These are phyloP conservation scores for Tangara arthus DNA, from an alignment of 2,797 vertebrate genomes.

Conservation along the genomic window DNA sequence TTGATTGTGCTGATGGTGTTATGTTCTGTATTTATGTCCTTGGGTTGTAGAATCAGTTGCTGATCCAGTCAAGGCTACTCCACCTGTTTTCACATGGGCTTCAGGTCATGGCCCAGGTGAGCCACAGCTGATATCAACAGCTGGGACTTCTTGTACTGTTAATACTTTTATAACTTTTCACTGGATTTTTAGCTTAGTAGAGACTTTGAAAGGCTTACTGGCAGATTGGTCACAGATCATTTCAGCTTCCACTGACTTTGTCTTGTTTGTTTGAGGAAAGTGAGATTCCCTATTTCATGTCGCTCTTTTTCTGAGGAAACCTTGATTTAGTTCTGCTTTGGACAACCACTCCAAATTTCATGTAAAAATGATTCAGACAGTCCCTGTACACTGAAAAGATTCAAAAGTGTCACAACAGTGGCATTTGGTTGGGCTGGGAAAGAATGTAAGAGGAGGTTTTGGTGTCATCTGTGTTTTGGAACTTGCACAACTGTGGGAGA, in stretches of 20 bases:
- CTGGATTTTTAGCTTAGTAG: background rate
- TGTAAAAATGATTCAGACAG: background rate
- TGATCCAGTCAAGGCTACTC: background rate
- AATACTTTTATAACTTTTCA: background rate
- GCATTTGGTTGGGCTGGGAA: background rate
- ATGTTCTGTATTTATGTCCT: background rate
- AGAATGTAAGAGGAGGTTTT: background rate
- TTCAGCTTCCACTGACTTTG: background rate
- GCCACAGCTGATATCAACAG: background rate
- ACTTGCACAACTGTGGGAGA: too few species aligned
- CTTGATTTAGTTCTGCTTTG: background rate
- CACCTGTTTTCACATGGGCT: accelerated
- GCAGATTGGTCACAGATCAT: background rate
- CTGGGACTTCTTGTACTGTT: background rate
- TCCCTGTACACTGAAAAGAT: background rate
- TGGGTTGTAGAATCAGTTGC: background rate
- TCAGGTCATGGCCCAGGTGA: background rate
- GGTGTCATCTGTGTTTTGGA: background rate
- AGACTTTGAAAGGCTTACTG: background rate
- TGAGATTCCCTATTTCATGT: background rate
- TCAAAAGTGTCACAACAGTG: background rate
- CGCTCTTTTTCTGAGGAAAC: background rate
- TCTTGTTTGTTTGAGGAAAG: background rate
- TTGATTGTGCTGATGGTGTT: background rate
- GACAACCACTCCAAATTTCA: background rate